Evolutionary conservation across 2,113 vertebrate species (phyloP), one percentile per base, ranked within the genome.

Genomic region (Limnothrissa miodon): DNA sequence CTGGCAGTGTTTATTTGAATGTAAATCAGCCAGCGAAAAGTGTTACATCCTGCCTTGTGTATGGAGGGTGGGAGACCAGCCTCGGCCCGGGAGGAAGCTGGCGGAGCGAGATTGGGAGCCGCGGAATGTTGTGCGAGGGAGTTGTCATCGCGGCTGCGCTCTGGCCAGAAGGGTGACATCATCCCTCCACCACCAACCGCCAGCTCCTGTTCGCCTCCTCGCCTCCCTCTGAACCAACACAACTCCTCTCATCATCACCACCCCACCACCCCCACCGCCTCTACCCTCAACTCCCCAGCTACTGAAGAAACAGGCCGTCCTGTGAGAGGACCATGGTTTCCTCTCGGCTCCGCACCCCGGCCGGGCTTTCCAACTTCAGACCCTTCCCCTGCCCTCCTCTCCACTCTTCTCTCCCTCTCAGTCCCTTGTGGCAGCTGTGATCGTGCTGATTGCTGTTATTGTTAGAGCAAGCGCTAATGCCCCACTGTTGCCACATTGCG

Each of bases 1-100:
- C 94, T 95, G 89, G 89, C 89, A 79, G 92, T 96, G 95, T 97
- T 97, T 97, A 96, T 96, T 96, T 96, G 95, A 95, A 97, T 96
- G 94, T 96, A 95, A 96, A 96, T 97, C 95, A 95, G 95, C 93
- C 93, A 88, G 93, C 94, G 66, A 94, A 94, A 96, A 95, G 95
- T 96, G 95, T 95, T 95, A 96, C 93, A 95, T 96, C 96, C 96
- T 97, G 96, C 94, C 92, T 93, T 11, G 95, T 96, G 94, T 94
- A 93, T 92, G 89, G 93, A 92, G 93, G 92, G 86, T 87, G 93
- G 92, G 86, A 89, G 87, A 91, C 85, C 84, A 78, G 83, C 84
- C 74, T 85, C 84, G 84, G 87, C 91, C 42, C 0, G 39, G 94
- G 93, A 96, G 96, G 96, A 97, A 97, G 94, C 93, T 87, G 44